Evolutionary conservation across 2,797 vertebrate species (phyloP).

Genomic region (Microctenopoma stevenorrisi): DNA sequence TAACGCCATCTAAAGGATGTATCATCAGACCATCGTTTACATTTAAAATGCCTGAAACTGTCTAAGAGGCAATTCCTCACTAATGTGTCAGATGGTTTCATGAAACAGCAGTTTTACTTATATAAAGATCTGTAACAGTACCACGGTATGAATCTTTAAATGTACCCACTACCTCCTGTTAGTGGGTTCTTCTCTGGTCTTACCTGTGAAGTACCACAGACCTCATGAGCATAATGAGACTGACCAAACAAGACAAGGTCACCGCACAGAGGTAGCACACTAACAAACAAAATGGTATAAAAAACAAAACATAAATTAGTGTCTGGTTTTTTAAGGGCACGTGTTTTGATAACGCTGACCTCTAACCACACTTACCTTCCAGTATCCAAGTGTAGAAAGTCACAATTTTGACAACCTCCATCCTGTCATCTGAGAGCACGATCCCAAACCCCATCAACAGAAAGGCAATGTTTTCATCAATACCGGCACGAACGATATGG

Average conservation of each 20-base stretch:
- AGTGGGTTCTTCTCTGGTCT: neutral
- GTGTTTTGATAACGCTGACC: neutral
- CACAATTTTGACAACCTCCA: constrained; percentile 88
- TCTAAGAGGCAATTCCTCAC: too few species aligned
- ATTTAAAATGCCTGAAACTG: too few species aligned
- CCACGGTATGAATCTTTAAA: too few species aligned
- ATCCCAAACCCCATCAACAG: constrained; percentile 91
- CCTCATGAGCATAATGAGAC: constrained; percentile 87
- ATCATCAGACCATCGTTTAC: too few species aligned
- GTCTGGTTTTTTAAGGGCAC: neutral
- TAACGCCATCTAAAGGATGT: too few species aligned
- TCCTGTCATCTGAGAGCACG: constrained; percentile 87
- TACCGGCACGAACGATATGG: constrained; percentile 87
- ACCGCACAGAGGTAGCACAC: constrained; percentile 92
- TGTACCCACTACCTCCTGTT: neutral
- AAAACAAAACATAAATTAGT: neutral
- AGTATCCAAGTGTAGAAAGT: constrained; percentile 90
- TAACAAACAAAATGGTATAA: constrained; percentile 55
- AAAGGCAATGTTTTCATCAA: constrained; percentile 90
- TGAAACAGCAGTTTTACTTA: too few species aligned
- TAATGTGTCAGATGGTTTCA: too few species aligned
- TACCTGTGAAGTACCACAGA: constrained; percentile 93
- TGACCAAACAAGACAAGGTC: constrained; percentile 88
- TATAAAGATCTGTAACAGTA: too few species aligned
- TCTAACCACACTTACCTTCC: constrained; percentile 84